A percentile compares a stretch with the other conserved stretches of the same genome.
phyloP scores from a whole-genome alignment of 2,888 invertebrate genomes.

The Rhogogaster chlorosoma region DNA sequence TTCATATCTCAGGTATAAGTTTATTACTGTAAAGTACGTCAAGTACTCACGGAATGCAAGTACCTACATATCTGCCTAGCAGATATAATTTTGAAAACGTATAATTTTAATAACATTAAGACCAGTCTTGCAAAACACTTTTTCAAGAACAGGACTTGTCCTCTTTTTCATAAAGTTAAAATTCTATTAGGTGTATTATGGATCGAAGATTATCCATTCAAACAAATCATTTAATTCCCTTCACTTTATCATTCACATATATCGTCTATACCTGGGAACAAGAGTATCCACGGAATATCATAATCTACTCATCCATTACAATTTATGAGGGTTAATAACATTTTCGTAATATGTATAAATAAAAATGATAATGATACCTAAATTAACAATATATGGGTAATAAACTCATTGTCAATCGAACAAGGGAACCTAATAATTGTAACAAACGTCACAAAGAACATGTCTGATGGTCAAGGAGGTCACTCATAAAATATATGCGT shows the following conservation, averaged over 20 bases:
- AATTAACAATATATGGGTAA: background rate
- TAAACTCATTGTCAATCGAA: background rate
- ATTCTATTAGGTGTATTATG: background rate
- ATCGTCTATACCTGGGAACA: background rate
- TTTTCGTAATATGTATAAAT: conserved; percentile 24
- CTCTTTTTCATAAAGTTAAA: background rate
- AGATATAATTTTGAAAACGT: conserved; percentile 13
- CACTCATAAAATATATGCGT: background rate
- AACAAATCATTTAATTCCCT: background rate
- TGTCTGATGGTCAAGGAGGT: background rate
- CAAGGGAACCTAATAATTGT: background rate
- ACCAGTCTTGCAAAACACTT: conserved; percentile 15
- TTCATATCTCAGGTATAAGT: conserved; percentile 20
- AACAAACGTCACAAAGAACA: background rate
- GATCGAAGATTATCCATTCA: background rate
- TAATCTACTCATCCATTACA: background rate
- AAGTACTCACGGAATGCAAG: conserved; percentile 32
- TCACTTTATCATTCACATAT: background rate
- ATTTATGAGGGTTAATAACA: background rate
- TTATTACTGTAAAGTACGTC: conserved; percentile 38
- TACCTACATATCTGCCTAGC: conserved; percentile 18
- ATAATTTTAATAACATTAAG: conserved; percentile 8
- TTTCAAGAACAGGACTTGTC: background rate
- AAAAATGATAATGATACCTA: conserved; percentile 21
- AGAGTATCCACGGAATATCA: background rate